Percentiles rank a stretch among this genome's conserved stretches.
phyloP scores from a whole-genome alignment of 2,797 vertebrate species.

The Notoglanidium macrostoma region DNA sequence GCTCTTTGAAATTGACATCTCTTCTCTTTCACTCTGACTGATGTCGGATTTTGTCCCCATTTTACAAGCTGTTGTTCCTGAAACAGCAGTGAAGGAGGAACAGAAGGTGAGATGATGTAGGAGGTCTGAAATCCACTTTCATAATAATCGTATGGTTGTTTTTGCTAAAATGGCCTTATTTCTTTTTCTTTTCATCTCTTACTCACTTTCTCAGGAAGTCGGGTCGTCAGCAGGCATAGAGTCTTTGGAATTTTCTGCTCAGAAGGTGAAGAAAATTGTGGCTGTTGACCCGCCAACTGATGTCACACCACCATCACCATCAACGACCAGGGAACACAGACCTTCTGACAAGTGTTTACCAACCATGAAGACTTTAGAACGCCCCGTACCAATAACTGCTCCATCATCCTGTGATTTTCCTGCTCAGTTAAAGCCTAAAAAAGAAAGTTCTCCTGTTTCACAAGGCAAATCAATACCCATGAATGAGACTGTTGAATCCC shows the following conservation, averaged over 20 bases:
- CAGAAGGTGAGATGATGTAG: conserved; percentile 42
- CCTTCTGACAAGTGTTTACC: not conserved
- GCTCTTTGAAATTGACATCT: not conserved
- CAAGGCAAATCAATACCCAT: not conserved
- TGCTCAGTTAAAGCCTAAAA: not conserved
- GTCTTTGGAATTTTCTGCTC: conserved; percentile 14
- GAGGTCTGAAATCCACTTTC: not conserved
- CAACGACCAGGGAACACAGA: too few species aligned
- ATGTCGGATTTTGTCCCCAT: not conserved
- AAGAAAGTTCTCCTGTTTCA: not conserved
- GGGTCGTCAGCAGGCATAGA: conserved; percentile 19
- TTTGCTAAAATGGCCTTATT: not conserved
- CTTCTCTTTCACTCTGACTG: not conserved
- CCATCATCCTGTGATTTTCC: not conserved
- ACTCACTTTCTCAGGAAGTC: conserved; percentile 23
- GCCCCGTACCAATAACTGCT: not conserved
- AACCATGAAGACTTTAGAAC: not conserved
- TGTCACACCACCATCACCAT: too few species aligned
- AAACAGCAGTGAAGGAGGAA: conserved; percentile 11
- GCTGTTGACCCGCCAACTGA: not conserved
- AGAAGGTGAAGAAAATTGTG: conserved; percentile 13
- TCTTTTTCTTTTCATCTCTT: not conserved
- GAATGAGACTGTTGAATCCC: not conserved
- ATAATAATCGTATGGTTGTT: not conserved
- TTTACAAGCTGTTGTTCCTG: conserved; percentile 6